These are phyloP conservation scores for Idaea straminata DNA, from an alignment of 2,888 invertebrate genomes.

Conservation along the genomic window DNA sequence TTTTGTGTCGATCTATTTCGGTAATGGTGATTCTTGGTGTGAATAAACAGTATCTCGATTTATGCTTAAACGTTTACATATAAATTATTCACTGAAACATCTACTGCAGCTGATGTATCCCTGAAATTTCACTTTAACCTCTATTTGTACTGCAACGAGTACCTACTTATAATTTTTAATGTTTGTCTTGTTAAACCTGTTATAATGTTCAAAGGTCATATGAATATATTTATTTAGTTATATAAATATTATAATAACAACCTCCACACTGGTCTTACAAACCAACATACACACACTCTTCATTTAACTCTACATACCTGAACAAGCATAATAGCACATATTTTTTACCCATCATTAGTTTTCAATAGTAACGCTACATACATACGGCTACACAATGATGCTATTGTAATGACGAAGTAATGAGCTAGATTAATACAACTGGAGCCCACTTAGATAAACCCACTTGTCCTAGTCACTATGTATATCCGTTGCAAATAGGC, in stretches of 20 bases:
- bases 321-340: conserved; percentile 14
- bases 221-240: not conserved
- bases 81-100: conserved; percentile 31
- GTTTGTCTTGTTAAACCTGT: not conserved
- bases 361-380: conserved; percentile 14
- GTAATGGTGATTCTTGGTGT: conserved; percentile 55
- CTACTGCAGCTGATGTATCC: conserved; percentile 9
- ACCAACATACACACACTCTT: not conserved
- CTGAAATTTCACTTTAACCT: not conserved
- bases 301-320: conserved; percentile 4
- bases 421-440: conserved; percentile 53
- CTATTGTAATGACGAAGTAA: conserved; percentile 44
- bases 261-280: not conserved
- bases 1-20: conserved; percentile 67
- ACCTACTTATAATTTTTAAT: conserved; percentile 4
- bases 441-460: conserved; percentile 47
- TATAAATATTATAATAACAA: not conserved
- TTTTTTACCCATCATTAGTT: conserved; percentile 19
- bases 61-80: conserved; percentile 33
- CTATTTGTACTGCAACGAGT: conserved; percentile 7
- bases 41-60: conserved; percentile 60
- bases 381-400: conserved; percentile 34
- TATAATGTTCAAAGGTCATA: conserved; percentile 11
- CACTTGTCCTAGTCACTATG: conserved; percentile 69
- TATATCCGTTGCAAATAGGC: conserved; percentile 78